Evolutionary conservation across 1,140 invertebrate species (phyloP).

Genomic region (Ruditapes philippinarum): DNA sequence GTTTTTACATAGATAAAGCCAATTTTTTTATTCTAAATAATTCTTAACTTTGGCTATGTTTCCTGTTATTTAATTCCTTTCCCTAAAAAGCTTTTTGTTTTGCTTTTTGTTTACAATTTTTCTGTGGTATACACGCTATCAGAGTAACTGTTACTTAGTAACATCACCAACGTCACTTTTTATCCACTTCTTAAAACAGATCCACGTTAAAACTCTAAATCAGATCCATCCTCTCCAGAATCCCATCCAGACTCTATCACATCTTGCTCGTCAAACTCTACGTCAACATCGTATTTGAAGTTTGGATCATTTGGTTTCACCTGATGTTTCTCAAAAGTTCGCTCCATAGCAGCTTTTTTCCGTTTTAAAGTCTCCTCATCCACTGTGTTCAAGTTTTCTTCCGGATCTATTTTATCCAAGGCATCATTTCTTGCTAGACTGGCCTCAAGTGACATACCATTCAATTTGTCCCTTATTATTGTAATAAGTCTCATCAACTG

Average conservation of each 20-base stretch:
- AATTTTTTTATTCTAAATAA: too few relatives aligned
- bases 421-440: conserved; percentile 83
- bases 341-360: conserved; percentile 87
- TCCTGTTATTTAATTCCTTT: too few relatives aligned
- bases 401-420: conserved; percentile 84
- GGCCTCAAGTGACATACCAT: conserved; percentile 84
- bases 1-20: too few relatives aligned
- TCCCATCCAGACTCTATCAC: conserved; percentile 83
- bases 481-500: conserved; percentile 83
- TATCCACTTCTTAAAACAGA: too few relatives aligned
- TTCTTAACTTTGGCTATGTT: too few relatives aligned
- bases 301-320: conserved; percentile 86
- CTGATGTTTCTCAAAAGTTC: conserved; percentile 86
- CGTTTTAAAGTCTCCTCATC: conserved; percentile 84
- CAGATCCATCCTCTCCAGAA: conserved; percentile 73
- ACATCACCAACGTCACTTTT: too few relatives aligned
- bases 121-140: too few relatives aligned
- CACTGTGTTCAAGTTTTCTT: conserved; percentile 88
- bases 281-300: conserved; percentile 87
- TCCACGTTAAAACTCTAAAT: conserved; percentile 73
- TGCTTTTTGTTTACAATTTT: too few relatives aligned
- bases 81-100: too few relatives aligned
- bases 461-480: conserved; percentile 82
- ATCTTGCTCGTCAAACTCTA: conserved; percentile 84
- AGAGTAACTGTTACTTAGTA: too few relatives aligned